Evolutionary conservation across 1,140 invertebrate genomes (phyloP).

Genomic region (Drosophila bipectinata): DNA sequence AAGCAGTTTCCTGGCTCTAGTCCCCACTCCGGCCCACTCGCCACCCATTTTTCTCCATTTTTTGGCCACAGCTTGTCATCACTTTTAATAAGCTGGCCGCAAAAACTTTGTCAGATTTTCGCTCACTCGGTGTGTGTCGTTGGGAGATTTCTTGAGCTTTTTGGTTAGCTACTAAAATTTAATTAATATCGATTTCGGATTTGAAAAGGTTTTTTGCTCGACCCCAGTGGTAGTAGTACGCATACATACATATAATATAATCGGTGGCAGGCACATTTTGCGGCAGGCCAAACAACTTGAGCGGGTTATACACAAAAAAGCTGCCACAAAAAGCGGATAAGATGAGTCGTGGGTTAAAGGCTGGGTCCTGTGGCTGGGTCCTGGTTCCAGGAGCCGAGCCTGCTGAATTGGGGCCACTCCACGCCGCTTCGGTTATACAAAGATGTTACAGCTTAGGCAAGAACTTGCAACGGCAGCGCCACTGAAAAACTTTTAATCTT

Average conservation of each 20-base stretch:
- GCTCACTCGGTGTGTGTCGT: background rate
- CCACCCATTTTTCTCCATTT: constrained; percentile 7
- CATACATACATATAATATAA: constrained; percentile 1
- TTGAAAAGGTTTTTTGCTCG: constrained; percentile 64
- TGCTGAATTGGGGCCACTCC: constrained; percentile 27
- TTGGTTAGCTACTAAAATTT: constrained; percentile 73
- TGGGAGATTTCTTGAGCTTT: constrained; percentile 54
- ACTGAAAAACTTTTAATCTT: constrained; percentile 82
- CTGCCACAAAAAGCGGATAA: constrained; percentile 44
- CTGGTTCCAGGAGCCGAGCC: constrained; percentile 1
- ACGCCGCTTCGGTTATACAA: constrained; percentile 45
- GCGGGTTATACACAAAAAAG: constrained; percentile 58
- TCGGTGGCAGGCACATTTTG: constrained; percentile 37
- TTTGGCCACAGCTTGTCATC: constrained; percentile 69
- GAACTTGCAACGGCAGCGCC: constrained; percentile 64
- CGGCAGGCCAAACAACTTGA: constrained; percentile 66
- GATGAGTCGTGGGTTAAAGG: background rate
- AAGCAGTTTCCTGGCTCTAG: constrained; percentile 25
- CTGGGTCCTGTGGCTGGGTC: background rate
- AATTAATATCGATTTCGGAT: constrained; percentile 81
- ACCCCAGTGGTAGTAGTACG: constrained; percentile 7
- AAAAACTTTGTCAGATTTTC: constrained; percentile 67
- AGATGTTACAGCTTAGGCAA: constrained; percentile 81
- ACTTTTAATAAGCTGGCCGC: constrained; percentile 79
- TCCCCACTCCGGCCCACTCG: background rate